Base-by-base conservation (phyloP, 2,113 vertebrate species). In the Atlantisia rogersi region DNA sequence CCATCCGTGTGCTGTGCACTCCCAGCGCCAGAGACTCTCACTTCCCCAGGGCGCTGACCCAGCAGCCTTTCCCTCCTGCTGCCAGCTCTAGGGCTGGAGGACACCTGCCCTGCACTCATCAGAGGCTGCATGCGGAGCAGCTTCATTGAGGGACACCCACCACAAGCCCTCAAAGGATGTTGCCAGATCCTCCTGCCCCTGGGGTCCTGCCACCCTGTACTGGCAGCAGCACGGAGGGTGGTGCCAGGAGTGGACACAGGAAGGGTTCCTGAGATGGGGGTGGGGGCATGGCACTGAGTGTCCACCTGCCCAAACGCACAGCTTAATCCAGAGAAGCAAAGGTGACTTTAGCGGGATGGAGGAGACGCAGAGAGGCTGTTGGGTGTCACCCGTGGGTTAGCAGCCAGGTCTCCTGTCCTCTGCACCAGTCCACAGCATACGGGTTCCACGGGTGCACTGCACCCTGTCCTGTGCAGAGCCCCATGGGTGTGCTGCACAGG, bases 201-300 rank as follows among this genome's bases (percentile, higher is more conserved):
- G 98, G 98, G 91, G 96, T 98, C 85, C 97, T 98, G 62, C 98
- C 98, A 5, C 98, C 98, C 71, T 97, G 98, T 25, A 98, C 98
- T 71, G 2, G 97, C 97, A 5, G 97, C 90, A 9, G 98, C 88
- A 19, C 98, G 46, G 94, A 65, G 37, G 98, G 95, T 18, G 90
- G 94, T n/a, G 91, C 97, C 26, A 98, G 98, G 97, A 97, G 62
- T 98, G 90, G 50, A 32, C 1, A 1, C 5, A 0, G 56, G 98
- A 90, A 86, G 97, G 98, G 37, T 64, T 55, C 35, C 60, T 98
- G 98, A 63, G n/a, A 35, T 3, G 35, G 40, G 17, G 50, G 26
- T 44, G 44, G 44, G 44, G 44, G 44, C 35, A 40, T 6, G 13
- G 28, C 4, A 15, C 40, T 8, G 22, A 9, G 16, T 17, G 24